Conservation (phyloP, 2,797 vertebrate species). For the Triplophysa yarkandensis region DNA sequence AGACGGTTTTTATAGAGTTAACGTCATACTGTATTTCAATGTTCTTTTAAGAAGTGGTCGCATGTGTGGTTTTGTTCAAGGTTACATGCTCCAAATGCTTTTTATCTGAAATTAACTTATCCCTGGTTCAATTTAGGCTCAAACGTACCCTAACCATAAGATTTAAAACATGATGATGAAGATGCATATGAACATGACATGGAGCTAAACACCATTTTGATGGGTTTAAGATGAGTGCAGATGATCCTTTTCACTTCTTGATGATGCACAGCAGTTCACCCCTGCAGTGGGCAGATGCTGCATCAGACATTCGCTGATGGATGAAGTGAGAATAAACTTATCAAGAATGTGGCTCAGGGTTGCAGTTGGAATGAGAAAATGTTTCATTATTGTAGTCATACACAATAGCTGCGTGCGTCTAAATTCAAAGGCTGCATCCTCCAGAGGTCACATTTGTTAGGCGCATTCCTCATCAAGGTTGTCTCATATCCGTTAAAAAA, state of each 20-base stretch:
- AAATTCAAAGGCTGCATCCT: too few relatives aligned
- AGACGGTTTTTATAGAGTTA: neutral
- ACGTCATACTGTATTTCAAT: neutral
- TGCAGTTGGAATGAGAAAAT: neutral
- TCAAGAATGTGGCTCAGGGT: neutral
- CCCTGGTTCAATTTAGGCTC: too few relatives aligned
- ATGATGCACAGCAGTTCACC: conserved; percentile 28
- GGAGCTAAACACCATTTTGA: conserved; percentile 33
- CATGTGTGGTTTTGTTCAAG: neutral
- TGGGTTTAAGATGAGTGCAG: conserved; percentile 34
- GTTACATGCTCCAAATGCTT: neutral
- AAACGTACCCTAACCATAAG: too few relatives aligned
- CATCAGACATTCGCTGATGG: conserved; percentile 21
- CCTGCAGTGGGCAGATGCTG: conserved; percentile 39
- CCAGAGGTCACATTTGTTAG: too few relatives aligned
- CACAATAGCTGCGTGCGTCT: too few relatives aligned
- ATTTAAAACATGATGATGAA: conserved; percentile 6
- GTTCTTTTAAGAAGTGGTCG: neutral
- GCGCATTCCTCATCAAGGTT: too few relatives aligned
- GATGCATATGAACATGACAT: conserved; percentile 28
- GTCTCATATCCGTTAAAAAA: too few relatives aligned
- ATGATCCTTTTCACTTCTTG: conserved; percentile 35
- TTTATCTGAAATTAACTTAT: neutral
- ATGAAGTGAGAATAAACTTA: conserved; percentile 22
- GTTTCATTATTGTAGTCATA: neutral